Conservation (phyloP, 1,140 invertebrate genomes). For the Drosophila nigromelanica region DNA sequence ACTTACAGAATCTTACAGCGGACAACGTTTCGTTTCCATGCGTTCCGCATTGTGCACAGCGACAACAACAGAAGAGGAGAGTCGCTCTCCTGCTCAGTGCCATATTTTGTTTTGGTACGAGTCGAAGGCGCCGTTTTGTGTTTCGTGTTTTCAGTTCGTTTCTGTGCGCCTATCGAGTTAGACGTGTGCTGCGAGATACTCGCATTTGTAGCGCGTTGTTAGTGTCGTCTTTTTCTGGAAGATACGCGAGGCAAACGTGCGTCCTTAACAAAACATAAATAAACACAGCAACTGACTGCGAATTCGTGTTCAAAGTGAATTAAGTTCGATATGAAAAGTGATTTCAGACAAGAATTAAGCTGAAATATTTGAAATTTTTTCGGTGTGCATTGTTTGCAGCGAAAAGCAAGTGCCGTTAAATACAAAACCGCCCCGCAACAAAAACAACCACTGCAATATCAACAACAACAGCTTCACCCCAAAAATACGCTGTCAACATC, state of each 20-base stretch:
- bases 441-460: constrained; percentile 49
- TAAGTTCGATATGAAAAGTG: constrained; percentile 7
- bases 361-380: constrained; percentile 30
- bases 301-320: constrained; percentile 20
- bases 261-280: constrained; percentile 33
- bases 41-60: background rate
- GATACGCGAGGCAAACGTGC: constrained; percentile 40
- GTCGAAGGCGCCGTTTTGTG: constrained; percentile 9
- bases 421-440: constrained; percentile 68
- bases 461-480: constrained; percentile 50
- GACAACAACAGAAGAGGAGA: background rate
- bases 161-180: constrained; percentile 46
- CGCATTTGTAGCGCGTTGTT: constrained; percentile 22
- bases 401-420: constrained; percentile 52
- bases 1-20: constrained; percentile 10
- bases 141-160: constrained; percentile 59
- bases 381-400: constrained; percentile 29
- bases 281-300: constrained; percentile 36
- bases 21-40: constrained; percentile 22
- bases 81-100: constrained; percentile 4
- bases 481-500: constrained; percentile 41
- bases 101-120: constrained; percentile 31
- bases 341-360: constrained; percentile 1
- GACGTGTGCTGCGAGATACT: constrained; percentile 33
- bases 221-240: constrained; percentile 34